A percentile compares a stretch with the other conserved stretches of the same genome.
Evolutionary conservation across 2,797 vertebrate species (phyloP).

Genomic region (Smutsia gigantea): DNA sequence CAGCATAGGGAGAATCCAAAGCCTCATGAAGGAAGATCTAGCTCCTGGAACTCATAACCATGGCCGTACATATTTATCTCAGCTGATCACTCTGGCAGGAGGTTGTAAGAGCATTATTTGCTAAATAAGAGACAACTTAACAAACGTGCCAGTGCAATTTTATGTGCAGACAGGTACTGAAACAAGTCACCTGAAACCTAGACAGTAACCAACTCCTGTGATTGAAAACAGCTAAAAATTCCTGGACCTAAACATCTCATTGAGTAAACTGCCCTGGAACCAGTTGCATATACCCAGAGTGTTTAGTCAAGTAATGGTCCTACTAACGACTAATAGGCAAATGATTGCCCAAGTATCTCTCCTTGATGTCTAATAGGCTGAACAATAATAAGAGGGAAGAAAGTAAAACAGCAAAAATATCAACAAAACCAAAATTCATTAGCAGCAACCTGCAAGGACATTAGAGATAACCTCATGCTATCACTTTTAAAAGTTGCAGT

Average conservation of each 20-base stretch:
- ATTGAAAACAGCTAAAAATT: neutral
- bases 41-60: neutral
- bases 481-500: neutral
- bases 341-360: neutral
- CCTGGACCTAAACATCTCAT: neutral
- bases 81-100: neutral
- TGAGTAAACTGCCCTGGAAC: neutral
- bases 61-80: neutral
- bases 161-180: neutral
- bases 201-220: neutral
- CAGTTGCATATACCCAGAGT: rapidly evolving
- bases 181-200: neutral
- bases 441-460: neutral
- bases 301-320: neutral
- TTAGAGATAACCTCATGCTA: neutral
- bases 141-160: neutral
- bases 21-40: neutral
- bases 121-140: neutral
- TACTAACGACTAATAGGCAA: neutral
- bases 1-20: neutral
- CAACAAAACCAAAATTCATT: neutral
- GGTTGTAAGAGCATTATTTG: neutral
- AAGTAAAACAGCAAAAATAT: neutral
- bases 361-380: neutral
- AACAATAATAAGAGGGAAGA: neutral